phyloP scores from a whole-genome alignment of 2,888 invertebrate species.

The Rotaria macrura region DNA sequence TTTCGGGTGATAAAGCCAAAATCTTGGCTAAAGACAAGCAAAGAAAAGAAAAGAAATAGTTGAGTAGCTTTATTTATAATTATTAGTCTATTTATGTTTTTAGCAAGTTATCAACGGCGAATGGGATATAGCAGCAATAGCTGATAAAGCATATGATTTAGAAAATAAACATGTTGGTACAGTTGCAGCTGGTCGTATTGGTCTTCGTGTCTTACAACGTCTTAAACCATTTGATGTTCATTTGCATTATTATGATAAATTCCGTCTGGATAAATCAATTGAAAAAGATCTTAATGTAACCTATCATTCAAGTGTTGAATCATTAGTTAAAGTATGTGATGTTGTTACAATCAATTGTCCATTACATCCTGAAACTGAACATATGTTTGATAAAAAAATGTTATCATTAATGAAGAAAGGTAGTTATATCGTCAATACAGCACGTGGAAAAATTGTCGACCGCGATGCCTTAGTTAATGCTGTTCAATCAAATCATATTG shows the following conservation, averaged over 20 bases:
- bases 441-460: slow-evolving; percentile 1
- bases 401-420: slow-evolving; percentile 13
- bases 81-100: no score
- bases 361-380: slow-evolving; percentile 15
- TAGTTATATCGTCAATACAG: slow-evolving; percentile 4
- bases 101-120: slow-evolving; percentile 9
- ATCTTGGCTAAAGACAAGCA: no score
- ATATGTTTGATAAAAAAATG: slow-evolving; percentile 14
- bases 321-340: slow-evolving; percentile 18
- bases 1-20: no score
- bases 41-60: no score
- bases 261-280: not conserved
- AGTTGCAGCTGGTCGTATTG: slow-evolving; percentile 12
- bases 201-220: slow-evolving; percentile 14
- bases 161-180: slow-evolving; percentile 20
- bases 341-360: slow-evolving; percentile 18
- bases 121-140: not conserved
- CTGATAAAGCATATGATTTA: slow-evolving; percentile 5
- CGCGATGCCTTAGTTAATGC: not conserved
- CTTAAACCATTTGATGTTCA: slow-evolving; percentile 19
- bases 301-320: not conserved
- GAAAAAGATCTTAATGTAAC: slow-evolving; percentile 13
- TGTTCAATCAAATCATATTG: not conserved
- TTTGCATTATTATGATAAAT: slow-evolving; percentile 21
- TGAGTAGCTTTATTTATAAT: no score